These are phyloP conservation scores for Sitta carolinensis DNA, from an alignment of 2,797 vertebrate species.

Conservation along the genomic window DNA sequence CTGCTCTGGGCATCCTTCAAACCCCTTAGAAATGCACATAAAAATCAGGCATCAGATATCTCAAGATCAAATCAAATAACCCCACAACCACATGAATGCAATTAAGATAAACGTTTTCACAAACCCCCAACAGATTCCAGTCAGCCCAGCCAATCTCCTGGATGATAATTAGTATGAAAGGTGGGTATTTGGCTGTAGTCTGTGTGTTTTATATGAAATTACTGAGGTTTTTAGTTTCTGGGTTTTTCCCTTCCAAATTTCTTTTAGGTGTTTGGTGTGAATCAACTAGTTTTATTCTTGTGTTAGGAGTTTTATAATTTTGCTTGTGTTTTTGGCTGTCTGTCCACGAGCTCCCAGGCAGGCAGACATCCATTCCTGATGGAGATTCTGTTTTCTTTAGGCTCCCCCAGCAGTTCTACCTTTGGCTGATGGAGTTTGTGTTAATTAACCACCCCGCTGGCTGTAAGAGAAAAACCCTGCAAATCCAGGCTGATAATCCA, in stretches of 20 bases:
- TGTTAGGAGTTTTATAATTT: background rate
- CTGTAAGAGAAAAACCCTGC: background rate
- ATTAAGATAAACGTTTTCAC: background rate
- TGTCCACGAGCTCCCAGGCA: fast-evolving
- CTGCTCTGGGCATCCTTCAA: background rate
- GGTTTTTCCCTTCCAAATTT: background rate
- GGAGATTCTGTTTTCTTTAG: background rate
- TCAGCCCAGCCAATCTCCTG: background rate
- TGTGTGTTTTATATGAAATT: background rate
- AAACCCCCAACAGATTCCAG: background rate
- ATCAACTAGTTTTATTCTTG: background rate
- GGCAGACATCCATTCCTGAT: background rate
- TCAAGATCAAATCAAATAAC: constrained; percentile 11
- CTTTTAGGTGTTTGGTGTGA: background rate
- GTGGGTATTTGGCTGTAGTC: background rate
- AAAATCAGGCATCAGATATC: background rate
- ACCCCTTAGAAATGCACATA: background rate
- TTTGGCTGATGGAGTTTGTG: background rate
- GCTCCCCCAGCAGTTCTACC: background rate
- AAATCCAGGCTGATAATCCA: background rate
- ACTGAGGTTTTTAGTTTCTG: fast-evolving
- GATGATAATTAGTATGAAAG: background rate
- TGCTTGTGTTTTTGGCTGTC: background rate
- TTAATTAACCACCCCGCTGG: background rate
- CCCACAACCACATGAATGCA: background rate